Conservation (phyloP, 2,797 vertebrate genomes). For the Lateolabrax maculatus region DNA sequence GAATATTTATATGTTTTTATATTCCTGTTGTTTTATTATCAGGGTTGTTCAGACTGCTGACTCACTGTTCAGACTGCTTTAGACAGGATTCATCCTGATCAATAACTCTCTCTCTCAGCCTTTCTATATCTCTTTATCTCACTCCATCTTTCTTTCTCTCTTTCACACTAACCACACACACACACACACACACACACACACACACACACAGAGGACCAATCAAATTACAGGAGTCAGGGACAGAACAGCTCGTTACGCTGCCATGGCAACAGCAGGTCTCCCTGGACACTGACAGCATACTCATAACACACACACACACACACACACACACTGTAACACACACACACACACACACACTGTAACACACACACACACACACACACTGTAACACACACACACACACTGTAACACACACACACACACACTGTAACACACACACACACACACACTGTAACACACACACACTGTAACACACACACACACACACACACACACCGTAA, state of each 20-base stretch:
- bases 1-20: too few species aligned
- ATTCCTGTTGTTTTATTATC: neutral
- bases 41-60: neutral
- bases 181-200: neutral
- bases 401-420: too few species aligned
- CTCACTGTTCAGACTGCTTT: neutral
- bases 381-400: too few species aligned
- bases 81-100: neutral
- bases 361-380: too few species aligned
- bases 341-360: constrained; percentile 2
- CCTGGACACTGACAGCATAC: neutral
- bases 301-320: neutral
- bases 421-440: too few species aligned
- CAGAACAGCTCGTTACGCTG: constrained; percentile 2
- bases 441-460: too few species aligned
- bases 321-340: constrained; percentile 15
- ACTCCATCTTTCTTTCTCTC: neutral
- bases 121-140: neutral
- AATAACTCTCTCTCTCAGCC: neutral
- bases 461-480: too few species aligned
- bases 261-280: constrained; percentile 27
- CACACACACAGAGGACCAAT: neutral
- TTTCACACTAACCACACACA: neutral
- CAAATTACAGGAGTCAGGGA: constrained; percentile 30
- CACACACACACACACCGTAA: too few species aligned